These are phyloP conservation scores for Lepidurus apus DNA, from an alignment of 1,140 invertebrate genomes.

Conservation along the genomic window DNA sequence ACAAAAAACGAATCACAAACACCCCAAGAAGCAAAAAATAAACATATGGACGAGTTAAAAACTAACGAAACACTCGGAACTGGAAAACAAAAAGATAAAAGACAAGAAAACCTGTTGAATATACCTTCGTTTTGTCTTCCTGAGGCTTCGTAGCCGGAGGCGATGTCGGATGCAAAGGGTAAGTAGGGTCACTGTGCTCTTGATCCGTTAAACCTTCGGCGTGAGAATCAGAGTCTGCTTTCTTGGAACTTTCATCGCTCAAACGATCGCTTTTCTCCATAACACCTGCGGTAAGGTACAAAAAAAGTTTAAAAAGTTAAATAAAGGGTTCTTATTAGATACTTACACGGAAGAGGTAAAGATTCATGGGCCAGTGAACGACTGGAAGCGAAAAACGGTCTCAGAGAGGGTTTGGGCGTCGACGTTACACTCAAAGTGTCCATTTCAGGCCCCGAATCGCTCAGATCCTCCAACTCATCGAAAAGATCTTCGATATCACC, in stretches of 20 bases:
- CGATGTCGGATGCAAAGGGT: slow-evolving; percentile 22
- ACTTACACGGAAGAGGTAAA: slow-evolving; percentile 25
- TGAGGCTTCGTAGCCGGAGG: slow-evolving; percentile 1
- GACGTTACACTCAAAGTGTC: slow-evolving; percentile 94
- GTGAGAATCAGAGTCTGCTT: slow-evolving; percentile 58
- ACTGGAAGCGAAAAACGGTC: slow-evolving; percentile 89
- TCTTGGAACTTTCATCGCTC: slow-evolving; percentile 58
- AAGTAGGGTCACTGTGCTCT: slow-evolving; percentile 51
- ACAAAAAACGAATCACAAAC: neutral
- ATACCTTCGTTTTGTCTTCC: slow-evolving; percentile 61
- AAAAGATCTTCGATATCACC: slow-evolving; percentile 68
- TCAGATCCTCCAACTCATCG: slow-evolving; percentile 83
- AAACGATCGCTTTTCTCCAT: slow-evolving; percentile 45
- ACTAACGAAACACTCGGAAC: neutral
- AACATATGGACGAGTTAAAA: neutral
- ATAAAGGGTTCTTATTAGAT: neutral
- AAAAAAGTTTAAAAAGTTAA: neutral
- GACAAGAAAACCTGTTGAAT: slow-evolving; percentile 37
- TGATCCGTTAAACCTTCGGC: slow-evolving; percentile 54
- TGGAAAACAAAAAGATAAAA: slow-evolving; percentile 33
- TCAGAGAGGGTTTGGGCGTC: slow-evolving; percentile 88
- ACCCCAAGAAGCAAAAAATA: neutral
- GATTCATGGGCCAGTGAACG: slow-evolving; percentile 58
- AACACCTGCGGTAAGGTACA: neutral
- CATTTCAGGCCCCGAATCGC: slow-evolving; percentile 87